Percentiles rank a stretch among this genome's conserved stretches.
These are phyloP conservation scores for Syncerus caffer DNA, from an alignment of 2,797 vertebrate species.

Conservation along the genomic window DNA sequence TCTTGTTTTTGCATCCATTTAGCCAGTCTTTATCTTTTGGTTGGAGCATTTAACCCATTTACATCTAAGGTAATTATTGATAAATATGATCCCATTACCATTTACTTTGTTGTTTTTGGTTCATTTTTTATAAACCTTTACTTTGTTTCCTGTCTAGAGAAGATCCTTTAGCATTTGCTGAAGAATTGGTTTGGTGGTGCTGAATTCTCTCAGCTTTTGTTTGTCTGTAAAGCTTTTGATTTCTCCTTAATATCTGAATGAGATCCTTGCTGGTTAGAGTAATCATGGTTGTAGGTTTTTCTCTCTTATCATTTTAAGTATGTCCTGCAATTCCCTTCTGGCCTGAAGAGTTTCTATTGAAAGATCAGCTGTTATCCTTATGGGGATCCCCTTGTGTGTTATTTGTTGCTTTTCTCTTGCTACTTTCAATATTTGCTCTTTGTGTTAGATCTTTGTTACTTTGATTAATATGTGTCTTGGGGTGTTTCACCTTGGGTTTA, in stretches of 20 bases:
- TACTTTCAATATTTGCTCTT: background rate
- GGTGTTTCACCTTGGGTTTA: background rate
- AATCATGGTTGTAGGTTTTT: background rate
- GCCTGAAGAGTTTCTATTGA: background rate
- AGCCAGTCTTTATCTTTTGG: background rate
- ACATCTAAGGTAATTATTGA: background rate
- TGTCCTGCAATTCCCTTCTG: background rate
- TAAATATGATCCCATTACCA: background rate
- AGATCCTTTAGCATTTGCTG: too few species aligned
- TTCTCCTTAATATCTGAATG: too few species aligned
- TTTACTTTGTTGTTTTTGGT: background rate
- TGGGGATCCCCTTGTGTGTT: background rate
- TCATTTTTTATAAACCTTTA: background rate
- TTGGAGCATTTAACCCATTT: background rate
- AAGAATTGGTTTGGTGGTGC: too few species aligned
- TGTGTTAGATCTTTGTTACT: background rate
- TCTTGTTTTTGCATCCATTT: background rate
- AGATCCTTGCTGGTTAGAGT: background rate
- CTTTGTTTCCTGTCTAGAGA: background rate
- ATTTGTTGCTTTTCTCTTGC: background rate
- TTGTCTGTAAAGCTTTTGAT: too few species aligned
- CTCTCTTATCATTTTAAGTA: background rate
- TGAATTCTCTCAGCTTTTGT: too few species aligned
- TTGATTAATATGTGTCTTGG: background rate
- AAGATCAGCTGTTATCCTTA: background rate